Evolutionary conservation across 1,140 invertebrate species (phyloP).

Genomic region (Triops cancriformis): DNA sequence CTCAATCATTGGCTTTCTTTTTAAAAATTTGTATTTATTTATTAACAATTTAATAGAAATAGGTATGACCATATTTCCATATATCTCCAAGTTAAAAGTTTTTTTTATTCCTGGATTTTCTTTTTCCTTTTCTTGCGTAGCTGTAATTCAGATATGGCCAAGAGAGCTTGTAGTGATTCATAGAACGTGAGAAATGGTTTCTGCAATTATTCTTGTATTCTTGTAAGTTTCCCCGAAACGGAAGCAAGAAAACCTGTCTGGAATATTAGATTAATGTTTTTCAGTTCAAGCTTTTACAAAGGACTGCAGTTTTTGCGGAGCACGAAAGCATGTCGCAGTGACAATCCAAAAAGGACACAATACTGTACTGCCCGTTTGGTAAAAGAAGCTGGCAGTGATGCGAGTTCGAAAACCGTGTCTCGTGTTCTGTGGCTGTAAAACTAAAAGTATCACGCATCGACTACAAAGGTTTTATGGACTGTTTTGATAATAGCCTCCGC

Average conservation of each 20-base stretch:
- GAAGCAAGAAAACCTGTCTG: neutral
- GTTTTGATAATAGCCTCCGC: constrained; percentile 2
- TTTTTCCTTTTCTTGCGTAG: too few species aligned
- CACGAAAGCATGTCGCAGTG: neutral
- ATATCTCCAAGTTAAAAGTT: too few species aligned
- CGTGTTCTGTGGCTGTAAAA: neutral
- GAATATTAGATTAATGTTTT: neutral
- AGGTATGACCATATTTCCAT: too few species aligned
- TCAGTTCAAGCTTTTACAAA: neutral
- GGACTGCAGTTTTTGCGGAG: neutral
- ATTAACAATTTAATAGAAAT: too few species aligned
- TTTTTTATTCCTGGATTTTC: too few species aligned
- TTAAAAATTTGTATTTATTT: too few species aligned
- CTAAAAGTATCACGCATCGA: neutral
- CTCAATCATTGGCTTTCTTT: too few species aligned
- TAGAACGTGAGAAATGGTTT: neutral
- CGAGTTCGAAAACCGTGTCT: neutral
- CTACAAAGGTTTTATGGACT: neutral
- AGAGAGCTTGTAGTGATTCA: too few species aligned
- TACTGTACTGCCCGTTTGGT: too few species aligned
- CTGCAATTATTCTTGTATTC: too few species aligned
- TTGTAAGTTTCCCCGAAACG: neutral
- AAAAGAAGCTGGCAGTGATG: neutral
- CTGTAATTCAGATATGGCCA: too few species aligned
- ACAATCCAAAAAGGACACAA: neutral